These are phyloP conservation scores for Plemyria rubiginata DNA, from an alignment of 2,888 invertebrate genomes.

Conservation along the genomic window DNA sequence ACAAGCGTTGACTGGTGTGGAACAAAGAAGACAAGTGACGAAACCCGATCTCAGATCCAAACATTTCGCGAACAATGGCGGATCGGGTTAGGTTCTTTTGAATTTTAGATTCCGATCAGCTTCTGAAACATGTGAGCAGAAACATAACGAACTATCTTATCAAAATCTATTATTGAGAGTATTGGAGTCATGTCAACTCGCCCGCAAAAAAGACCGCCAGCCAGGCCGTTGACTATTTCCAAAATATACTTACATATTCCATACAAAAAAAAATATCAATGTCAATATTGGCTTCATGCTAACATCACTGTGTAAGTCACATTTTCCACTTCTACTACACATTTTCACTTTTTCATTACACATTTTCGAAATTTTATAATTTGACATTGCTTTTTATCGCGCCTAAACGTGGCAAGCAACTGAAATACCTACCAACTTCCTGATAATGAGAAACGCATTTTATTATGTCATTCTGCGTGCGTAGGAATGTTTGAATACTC, in stretches of 20 bases:
- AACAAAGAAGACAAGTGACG: slow-evolving; percentile 31
- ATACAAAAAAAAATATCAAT: background rate
- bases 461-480: slow-evolving; percentile 9
- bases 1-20: slow-evolving; percentile 7
- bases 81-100: slow-evolving; percentile 10
- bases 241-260: no score
- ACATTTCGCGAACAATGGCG: slow-evolving; percentile 22
- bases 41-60: slow-evolving; percentile 19
- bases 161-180: background rate
- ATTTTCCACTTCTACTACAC: background rate
- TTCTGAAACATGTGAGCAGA: background rate
- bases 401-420: background rate
- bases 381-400: background rate
- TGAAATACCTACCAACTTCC: background rate
- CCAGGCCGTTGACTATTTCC: no score
- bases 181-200: background rate
- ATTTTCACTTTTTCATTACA: no score
- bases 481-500: slow-evolving; percentile 14
- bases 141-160: background rate
- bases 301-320: background rate
- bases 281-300: background rate
- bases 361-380: background rate
- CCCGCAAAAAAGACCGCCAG: background rate
- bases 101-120: slow-evolving; percentile 11
- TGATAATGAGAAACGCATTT: slow-evolving; percentile 15